A percentile compares a stretch with the other conserved stretches of the same genome.
These are phyloP conservation scores for Monoplex corrugatus DNA, from an alignment of 2,888 invertebrate genomes.

Conservation along the genomic window DNA sequence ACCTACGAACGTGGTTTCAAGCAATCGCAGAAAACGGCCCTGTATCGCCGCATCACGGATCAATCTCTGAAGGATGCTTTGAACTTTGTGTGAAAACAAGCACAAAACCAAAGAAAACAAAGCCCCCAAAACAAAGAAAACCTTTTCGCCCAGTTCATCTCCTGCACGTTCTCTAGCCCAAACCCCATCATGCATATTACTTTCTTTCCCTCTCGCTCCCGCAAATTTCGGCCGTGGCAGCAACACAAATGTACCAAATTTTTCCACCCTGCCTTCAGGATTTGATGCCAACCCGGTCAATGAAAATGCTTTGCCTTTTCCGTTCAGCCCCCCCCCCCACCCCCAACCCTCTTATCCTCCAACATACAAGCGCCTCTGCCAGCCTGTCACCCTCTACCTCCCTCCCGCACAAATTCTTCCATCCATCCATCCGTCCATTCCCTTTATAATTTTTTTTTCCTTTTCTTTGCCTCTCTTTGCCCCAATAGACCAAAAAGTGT, in stretches of 20 bases:
- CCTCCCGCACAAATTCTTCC: too few species aligned
- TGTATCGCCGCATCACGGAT: not conserved
- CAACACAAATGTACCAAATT: not conserved
- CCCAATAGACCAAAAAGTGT: not conserved
- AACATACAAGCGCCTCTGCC: too few species aligned
- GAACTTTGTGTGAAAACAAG: not conserved
- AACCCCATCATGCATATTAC: constrained; percentile 28
- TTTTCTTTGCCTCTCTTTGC: too few species aligned
- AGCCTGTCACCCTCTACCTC: too few species aligned
- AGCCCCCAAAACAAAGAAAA: not conserved
- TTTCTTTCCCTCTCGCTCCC: not conserved
- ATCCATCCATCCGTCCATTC: too few species aligned
- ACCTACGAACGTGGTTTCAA: not conserved
- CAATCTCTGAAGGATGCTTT: not conserved
- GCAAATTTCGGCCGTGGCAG: not conserved
- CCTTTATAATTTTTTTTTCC: too few species aligned
- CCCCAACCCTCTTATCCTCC: too few species aligned
- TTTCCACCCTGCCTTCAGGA: too few species aligned
- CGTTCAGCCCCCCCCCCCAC: not conserved
- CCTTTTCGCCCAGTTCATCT: not conserved
- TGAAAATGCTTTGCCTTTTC: constrained; percentile 3
- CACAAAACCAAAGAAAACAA: not conserved
- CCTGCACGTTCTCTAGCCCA: not conserved
- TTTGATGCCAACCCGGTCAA: constrained; percentile 14
- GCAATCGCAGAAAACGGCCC: not conserved